These are phyloP conservation scores for Anser cygnoides DNA, from an alignment of 2,113 vertebrate genomes.

Conservation along the genomic window DNA sequence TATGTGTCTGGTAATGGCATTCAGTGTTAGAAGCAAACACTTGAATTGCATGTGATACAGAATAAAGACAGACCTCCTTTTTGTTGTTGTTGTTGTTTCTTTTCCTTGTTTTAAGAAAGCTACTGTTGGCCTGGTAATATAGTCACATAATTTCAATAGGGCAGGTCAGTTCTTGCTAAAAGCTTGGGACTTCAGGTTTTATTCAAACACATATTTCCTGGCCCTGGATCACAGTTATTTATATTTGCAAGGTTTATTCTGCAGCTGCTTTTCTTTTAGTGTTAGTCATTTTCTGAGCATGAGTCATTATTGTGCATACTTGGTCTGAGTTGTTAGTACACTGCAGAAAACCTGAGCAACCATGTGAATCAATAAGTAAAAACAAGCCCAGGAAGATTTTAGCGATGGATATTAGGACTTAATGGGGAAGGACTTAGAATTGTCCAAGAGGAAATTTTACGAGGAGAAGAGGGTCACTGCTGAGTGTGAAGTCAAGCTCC, in stretches of 20 bases:
- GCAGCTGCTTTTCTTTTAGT: background rate
- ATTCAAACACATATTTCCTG: background rate
- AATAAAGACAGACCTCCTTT: background rate
- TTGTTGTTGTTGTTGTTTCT: background rate
- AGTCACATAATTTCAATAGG: background rate
- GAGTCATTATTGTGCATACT: background rate
- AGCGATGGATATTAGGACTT: background rate
- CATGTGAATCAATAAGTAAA: background rate
- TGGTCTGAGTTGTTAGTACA: background rate
- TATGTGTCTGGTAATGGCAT: background rate
- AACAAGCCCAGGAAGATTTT: background rate
- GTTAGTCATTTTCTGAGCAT: background rate
- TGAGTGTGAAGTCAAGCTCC: background rate
- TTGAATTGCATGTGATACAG: background rate
- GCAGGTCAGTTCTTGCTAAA: background rate
- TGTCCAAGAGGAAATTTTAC: background rate
- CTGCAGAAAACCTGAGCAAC: background rate
- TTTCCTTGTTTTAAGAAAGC: background rate
- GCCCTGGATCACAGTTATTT: background rate
- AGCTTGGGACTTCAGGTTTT: background rate
- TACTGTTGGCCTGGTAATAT: background rate
- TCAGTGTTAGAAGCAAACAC: background rate
- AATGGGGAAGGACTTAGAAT: background rate
- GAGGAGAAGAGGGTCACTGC: background rate
- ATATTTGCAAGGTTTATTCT: background rate